Percentiles rank a stretch among this genome's conserved stretches.
These are phyloP conservation scores for Synchiropus splendidus DNA, from an alignment of 2,113 vertebrate genomes.

Conservation along the genomic window DNA sequence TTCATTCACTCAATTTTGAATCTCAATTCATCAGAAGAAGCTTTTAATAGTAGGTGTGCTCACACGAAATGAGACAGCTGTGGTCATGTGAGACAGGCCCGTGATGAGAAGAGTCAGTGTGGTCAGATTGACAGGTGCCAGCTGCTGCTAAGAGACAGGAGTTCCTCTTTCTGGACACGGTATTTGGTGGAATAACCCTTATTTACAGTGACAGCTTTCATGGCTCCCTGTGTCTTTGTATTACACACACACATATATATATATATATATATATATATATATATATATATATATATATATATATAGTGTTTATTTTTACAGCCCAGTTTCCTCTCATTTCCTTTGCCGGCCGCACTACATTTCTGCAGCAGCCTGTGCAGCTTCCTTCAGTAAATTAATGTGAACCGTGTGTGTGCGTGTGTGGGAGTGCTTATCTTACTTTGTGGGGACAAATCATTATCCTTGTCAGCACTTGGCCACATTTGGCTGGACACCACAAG, in stretches of 20 bases:
- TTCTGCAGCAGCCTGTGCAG: not conserved
- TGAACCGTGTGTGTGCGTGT: slow-evolving; percentile 12
- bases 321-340: slow-evolving; percentile 13
- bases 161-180: not conserved
- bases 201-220: too few relatives aligned
- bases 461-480: too few relatives aligned
- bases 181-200: too few relatives aligned
- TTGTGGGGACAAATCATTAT: too few relatives aligned
- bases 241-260: too few relatives aligned
- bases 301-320: slow-evolving; percentile 1
- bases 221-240: too few relatives aligned
- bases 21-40: too few relatives aligned
- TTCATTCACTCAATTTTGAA: too few relatives aligned
- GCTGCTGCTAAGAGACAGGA: slow-evolving; percentile 36
- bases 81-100: not conserved
- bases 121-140: slow-evolving; percentile 46
- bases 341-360: slow-evolving; percentile 1
- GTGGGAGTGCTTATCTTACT: too few relatives aligned
- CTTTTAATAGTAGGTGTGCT: not conserved
- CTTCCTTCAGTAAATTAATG: slow-evolving; percentile 5
- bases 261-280: too few relatives aligned
- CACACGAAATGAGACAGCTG: not conserved
- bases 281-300: too few relatives aligned
- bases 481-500: too few relatives aligned
- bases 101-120: slow-evolving; percentile 3